Base-by-base conservation (phyloP, 2,113 vertebrate species). In the Erinaceus europaeus region DNA sequence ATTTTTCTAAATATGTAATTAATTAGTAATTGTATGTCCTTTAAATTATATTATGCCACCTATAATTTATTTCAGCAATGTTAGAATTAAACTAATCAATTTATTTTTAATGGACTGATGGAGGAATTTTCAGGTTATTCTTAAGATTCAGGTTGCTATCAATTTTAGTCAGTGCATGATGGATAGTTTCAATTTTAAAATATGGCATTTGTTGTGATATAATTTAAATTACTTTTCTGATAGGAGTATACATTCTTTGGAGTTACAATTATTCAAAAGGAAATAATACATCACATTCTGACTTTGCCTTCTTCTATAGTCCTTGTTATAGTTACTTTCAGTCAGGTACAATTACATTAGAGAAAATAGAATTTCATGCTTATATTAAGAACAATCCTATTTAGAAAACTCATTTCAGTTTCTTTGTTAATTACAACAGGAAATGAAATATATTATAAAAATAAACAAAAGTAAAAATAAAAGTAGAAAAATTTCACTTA, bases 141-240 rank as follows among this genome's bases (percentile, higher is more conserved):
- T 76, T 81, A 44, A 93, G 93, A 96, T 86, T 88, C 95, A 94
- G 89, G 32, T 95, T 94, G 68, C 77, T 88, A 94, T 65, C 77
- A 89, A 90, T 96, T 95, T 86, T 91, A 89, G 94, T 91, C 89
- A 90, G 77, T 5, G 36, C 20, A 52, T 97, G 97, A 98, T 96
- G 95, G 96, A 97, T 97, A 79, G 96, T 76, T 96, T 94, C 95
- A 95, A 95, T 97, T 97, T 97, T 97, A 94, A 97, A 97, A 96
- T 96, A 96, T 95, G 97, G 95, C 96, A 94, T 95, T 96, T 95
- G 96, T 97, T 97, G 97, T 95, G 97, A 97, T 97, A 95, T 93
- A 96, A 94, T 94, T 97, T 97, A 97, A 97, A 98, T 98, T 96
- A 97, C 96, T 95, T 97, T 97, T 97, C 93, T 96, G 96, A 95